A percentile compares a stretch with the other conserved stretches of the same genome.
Evolutionary conservation across 2,113 vertebrate genomes (phyloP).

Genomic region (Asarcornis scutulata): DNA sequence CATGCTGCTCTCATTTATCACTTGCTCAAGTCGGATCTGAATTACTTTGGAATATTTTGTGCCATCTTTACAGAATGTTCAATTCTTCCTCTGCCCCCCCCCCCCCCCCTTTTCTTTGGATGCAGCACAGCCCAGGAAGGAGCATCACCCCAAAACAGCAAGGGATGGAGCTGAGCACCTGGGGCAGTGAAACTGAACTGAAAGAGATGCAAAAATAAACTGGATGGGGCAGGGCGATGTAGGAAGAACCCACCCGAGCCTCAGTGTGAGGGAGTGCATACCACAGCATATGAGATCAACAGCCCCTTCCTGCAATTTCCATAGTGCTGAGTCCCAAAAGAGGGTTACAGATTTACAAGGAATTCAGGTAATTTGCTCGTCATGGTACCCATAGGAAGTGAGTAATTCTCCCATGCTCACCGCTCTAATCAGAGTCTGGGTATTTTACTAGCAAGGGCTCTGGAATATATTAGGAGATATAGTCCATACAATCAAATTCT

Average conservation of each 20-base stretch:
- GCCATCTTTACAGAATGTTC: neutral
- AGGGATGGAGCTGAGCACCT: neutral
- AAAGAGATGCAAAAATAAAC: neutral
- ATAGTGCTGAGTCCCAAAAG: constrained; percentile 43
- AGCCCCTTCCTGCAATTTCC: neutral
- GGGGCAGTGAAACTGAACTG: neutral
- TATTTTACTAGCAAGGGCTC: constrained; percentile 56
- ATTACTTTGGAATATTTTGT: constrained; percentile 55
- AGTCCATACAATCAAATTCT: constrained; percentile 67
- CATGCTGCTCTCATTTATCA: constrained; percentile 68
- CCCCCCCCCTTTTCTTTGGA: fast-evolving
- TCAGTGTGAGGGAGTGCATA: neutral
- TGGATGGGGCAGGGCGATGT: neutral
- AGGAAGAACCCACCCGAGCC: neutral
- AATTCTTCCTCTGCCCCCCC: neutral
- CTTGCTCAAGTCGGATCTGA: constrained; percentile 13
- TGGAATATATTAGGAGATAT: constrained; percentile 65
- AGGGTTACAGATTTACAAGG: constrained; percentile 43
- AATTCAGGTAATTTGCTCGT: constrained; percentile 64
- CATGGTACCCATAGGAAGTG: constrained; percentile 57
- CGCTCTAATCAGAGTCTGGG: constrained; percentile 55
- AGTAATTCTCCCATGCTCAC: constrained; percentile 39
- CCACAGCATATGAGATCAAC: neutral
- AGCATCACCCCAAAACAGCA: neutral
- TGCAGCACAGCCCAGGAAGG: fast-evolving